phyloP scores from a whole-genome alignment of 2,888 invertebrate genomes.

The Temnothorax ravouxi region DNA sequence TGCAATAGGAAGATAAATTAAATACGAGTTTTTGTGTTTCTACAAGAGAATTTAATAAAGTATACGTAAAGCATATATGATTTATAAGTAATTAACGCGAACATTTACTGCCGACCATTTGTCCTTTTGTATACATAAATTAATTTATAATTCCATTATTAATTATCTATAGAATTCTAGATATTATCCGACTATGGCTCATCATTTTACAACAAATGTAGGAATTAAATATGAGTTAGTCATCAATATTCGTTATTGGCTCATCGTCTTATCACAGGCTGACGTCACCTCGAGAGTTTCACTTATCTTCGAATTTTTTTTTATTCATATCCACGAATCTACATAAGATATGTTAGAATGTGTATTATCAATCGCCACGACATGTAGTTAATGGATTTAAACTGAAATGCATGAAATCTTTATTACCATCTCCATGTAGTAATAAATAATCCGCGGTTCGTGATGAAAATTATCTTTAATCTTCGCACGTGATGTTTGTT shows the following conservation, averaged over 20 bases:
- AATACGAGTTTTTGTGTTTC: neutral
- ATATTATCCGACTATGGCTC: conserved; percentile 3
- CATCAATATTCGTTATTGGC: conserved; percentile 32
- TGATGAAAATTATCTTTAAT: conserved; percentile 72
- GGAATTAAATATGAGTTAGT: conserved; percentile 6
- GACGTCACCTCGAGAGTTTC: conserved; percentile 49
- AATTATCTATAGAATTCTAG: conserved; percentile 9
- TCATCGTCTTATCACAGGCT: conserved; percentile 41
- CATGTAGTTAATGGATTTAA: conserved; percentile 63
- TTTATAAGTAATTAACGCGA: conserved; percentile 30
- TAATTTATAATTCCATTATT: conserved; percentile 20
- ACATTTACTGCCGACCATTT: neutral
- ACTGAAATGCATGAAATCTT: conserved; percentile 69
- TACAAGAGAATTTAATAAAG: neutral
- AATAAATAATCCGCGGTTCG: conserved; percentile 70
- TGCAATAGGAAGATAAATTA: neutral
- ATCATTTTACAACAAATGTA: neutral
- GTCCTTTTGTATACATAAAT: conserved; percentile 6
- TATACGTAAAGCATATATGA: neutral
- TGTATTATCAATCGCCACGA: conserved; percentile 59
- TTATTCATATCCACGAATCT: conserved; percentile 35
- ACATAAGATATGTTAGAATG: neutral
- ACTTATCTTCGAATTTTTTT: conserved; percentile 52
- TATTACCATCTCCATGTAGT: conserved; percentile 61
- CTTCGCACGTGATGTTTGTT: conserved; percentile 42